Evolutionary conservation across 2,797 vertebrate species (phyloP).

Genomic region (Helarctos malayanus): DNA sequence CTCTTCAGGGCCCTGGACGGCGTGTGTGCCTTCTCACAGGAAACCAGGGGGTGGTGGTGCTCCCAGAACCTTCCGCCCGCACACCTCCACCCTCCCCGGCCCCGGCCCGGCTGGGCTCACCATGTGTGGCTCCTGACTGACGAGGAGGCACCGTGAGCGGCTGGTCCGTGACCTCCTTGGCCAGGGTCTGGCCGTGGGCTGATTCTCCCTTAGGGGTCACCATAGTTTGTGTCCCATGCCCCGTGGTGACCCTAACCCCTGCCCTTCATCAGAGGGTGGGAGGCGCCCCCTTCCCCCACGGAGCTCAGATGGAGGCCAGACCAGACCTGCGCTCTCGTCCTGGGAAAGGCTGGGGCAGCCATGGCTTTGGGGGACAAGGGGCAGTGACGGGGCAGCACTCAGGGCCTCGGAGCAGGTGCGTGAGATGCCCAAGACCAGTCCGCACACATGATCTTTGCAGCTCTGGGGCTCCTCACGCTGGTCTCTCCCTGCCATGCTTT

Average conservation of each 20-base stretch:
- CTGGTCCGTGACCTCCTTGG: fast-evolving
- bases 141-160: background rate
- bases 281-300: fast-evolving
- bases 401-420: fast-evolving
- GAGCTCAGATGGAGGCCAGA: background rate
- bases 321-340: background rate
- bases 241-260: fast-evolving
- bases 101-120: background rate
- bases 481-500: too few relatives aligned
- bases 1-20: background rate
- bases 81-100: fast-evolving
- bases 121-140: too few relatives aligned
- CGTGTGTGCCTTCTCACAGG: background rate
- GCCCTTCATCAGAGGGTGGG: fast-evolving
- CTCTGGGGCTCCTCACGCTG: fast-evolving
- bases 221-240: fast-evolving
- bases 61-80: background rate
- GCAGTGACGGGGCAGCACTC: fast-evolving
- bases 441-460: fast-evolving
- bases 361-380: too few relatives aligned
- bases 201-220: background rate
- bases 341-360: background rate
- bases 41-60: fast-evolving
- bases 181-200: background rate
- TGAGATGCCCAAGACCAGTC: fast-evolving